These are phyloP conservation scores for Artemia sinica DNA, from an alignment of 2,888 invertebrate genomes.

Conservation along the genomic window DNA sequence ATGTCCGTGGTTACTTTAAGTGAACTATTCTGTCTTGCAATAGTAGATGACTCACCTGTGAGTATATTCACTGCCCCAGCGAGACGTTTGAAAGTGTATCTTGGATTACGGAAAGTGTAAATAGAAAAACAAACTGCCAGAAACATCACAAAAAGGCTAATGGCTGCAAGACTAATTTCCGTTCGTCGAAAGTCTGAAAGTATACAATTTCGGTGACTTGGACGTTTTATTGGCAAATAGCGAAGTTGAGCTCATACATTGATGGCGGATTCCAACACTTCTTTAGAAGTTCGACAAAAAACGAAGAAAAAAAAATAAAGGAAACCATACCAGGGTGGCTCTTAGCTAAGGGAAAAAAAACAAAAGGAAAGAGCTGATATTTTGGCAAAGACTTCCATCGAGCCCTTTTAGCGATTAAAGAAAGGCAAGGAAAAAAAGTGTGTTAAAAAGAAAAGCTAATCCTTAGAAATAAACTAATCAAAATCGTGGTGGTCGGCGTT, in stretches of 20 bases:
- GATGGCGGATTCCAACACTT: neutral
- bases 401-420: neutral
- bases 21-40: neutral
- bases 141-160: conserved; percentile 58
- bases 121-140: conserved; percentile 64
- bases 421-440: neutral
- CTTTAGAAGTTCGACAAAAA: neutral
- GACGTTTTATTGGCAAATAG: neutral
- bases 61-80: conserved; percentile 69
- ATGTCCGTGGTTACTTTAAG: neutral
- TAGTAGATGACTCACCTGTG: conserved; percentile 41
- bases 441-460: neutral
- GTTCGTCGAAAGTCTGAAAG: conserved; percentile 60
- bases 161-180: conserved; percentile 64
- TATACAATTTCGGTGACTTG: neutral
- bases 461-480: too few species aligned
- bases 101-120: conserved; percentile 63
- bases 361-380: too few species aligned
- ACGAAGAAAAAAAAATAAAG: neutral
- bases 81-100: conserved; percentile 72
- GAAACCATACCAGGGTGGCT: too few species aligned
- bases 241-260: neutral
- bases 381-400: too few species aligned
- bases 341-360: too few species aligned
- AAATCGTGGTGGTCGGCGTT: too few species aligned